Percentiles rank a stretch among this genome's conserved stretches.
Evolutionary conservation across 2,113 vertebrate genomes (phyloP).

Genomic region (Tragulus kanchil): DNA sequence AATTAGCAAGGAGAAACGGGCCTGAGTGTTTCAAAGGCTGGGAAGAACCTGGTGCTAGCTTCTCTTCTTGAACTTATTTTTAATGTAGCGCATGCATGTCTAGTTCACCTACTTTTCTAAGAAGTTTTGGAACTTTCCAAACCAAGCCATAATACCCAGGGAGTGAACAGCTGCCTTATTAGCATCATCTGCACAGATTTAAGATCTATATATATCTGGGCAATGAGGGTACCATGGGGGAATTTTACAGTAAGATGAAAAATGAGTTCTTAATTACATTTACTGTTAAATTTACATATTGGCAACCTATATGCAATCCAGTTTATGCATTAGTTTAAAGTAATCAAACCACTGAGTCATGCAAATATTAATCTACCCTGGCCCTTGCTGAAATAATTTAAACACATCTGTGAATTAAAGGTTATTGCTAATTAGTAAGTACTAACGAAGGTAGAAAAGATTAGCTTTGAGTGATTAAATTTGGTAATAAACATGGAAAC

Average conservation of each 20-base stretch:
- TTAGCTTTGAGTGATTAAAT: constrained; percentile 38
- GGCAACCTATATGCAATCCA: not conserved
- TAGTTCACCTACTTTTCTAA: not conserved
- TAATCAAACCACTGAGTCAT: constrained; percentile 17
- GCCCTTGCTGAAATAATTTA: constrained; percentile 32
- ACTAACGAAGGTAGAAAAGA: not conserved
- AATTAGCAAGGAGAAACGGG: not conserved
- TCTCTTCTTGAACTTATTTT: constrained; percentile 1
- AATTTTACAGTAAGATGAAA: not conserved
- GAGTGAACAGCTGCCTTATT: not conserved
- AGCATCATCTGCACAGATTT: not conserved
- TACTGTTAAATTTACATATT: constrained; percentile 36
- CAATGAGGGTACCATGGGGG: not conserved
- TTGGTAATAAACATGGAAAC: constrained; percentile 13
- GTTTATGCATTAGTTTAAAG: constrained; percentile 14
- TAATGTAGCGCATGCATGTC: not conserved
- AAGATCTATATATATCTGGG: not conserved
- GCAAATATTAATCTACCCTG: not conserved
- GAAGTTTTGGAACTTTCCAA: not conserved
- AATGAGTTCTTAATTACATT: not conserved
- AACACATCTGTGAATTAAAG: constrained; percentile 7
- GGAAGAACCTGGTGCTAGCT: not conserved
- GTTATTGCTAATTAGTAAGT: constrained; percentile 13
- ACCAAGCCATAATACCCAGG: not conserved
- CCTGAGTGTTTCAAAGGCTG: not conserved